Conservation (phyloP, 2,113 vertebrate species). For the Cygnus buccinator region DNA sequence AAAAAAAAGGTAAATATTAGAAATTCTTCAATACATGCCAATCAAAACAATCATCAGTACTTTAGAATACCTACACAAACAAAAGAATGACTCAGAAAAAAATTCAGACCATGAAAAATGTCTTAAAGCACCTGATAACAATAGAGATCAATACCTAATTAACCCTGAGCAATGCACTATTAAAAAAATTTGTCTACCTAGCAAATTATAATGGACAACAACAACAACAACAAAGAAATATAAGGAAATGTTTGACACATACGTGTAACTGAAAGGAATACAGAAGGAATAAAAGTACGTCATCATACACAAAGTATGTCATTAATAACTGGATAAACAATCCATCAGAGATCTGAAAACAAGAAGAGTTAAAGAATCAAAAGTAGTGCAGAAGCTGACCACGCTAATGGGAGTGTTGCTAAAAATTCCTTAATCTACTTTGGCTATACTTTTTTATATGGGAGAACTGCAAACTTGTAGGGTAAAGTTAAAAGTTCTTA, state of each 20-base stretch:
- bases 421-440: background rate
- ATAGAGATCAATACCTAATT: constrained; percentile 59
- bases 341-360: background rate
- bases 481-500: background rate
- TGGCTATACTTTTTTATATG: background rate
- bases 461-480: background rate
- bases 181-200: constrained; percentile 18
- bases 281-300: background rate
- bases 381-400: background rate
- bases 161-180: background rate
- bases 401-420: background rate
- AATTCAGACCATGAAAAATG: constrained; percentile 41
- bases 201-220: constrained; percentile 4
- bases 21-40: background rate
- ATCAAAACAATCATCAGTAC: background rate
- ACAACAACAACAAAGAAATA: constrained; percentile 7
- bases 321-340: background rate
- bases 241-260: background rate
- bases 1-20: background rate
- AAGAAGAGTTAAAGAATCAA: background rate
- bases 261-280: constrained; percentile 3
- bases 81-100: background rate
- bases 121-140: constrained; percentile 11
- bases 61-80: background rate
- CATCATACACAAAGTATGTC: background rate